These are phyloP conservation scores for Shinisaurus crocodilurus DNA, from an alignment of 2,113 vertebrate genomes.

Conservation along the genomic window DNA sequence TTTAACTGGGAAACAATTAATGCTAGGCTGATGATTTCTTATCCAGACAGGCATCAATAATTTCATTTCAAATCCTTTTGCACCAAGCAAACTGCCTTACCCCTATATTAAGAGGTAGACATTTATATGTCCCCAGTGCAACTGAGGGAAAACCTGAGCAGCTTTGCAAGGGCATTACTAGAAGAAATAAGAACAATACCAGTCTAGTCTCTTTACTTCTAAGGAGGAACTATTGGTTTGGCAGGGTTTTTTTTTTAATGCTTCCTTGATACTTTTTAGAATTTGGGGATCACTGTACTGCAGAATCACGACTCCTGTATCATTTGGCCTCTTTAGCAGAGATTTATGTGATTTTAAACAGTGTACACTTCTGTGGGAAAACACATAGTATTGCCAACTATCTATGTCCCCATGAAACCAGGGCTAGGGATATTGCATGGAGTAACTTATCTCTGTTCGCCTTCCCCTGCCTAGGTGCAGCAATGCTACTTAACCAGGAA, in stretches of 20 bases:
- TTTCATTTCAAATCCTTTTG: not conserved
- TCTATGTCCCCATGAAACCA: not conserved
- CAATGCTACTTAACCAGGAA: not conserved
- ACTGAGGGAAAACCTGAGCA: not conserved
- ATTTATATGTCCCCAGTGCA: not conserved
- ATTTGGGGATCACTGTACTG: not conserved
- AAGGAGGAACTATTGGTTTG: not conserved
- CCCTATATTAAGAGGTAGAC: not conserved
- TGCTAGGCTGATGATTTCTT: not conserved
- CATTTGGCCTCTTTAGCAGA: not conserved
- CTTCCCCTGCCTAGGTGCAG: not conserved
- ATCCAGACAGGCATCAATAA: not conserved
- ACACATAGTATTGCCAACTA: not conserved
- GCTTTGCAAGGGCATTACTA: slow-evolving; percentile 3
- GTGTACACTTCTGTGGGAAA: not conserved
- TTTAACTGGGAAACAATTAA: slow-evolving; percentile 6
- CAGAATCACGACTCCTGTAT: not conserved
- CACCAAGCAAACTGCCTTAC: not conserved
- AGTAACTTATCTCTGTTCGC: not conserved
- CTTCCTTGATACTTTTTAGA: not conserved
- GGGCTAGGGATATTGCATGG: not conserved
- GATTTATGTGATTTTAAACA: not conserved
- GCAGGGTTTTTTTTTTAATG: not conserved
- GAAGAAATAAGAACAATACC: not conserved
- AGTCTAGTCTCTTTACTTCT: not conserved